phyloP scores from a whole-genome alignment of 1,140 invertebrate species.

The Drosophila nannoptera region DNA sequence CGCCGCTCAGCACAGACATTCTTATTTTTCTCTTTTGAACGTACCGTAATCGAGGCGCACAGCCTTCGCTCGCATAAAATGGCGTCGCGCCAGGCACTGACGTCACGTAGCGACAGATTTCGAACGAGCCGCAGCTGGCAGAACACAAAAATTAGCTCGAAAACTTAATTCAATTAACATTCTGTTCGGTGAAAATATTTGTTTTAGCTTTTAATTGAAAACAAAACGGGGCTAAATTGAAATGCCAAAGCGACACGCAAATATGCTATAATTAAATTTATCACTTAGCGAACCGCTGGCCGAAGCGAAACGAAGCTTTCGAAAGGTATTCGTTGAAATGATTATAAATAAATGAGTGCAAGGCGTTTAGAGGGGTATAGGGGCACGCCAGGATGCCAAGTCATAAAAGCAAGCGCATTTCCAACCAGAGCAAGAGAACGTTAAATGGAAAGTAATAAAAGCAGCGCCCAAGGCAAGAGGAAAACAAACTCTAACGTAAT shows the following conservation, averaged over 20 bases:
- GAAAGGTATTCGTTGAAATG: slow-evolving; percentile 26
- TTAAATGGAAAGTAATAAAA: slow-evolving; percentile 42
- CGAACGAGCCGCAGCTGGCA: neutral
- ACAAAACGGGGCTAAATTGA: slow-evolving; percentile 25
- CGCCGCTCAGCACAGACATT: slow-evolving; percentile 6
- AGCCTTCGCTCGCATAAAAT: slow-evolving; percentile 19
- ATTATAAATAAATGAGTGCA: slow-evolving; percentile 61
- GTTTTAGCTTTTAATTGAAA: slow-evolving; percentile 51
- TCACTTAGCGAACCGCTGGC: slow-evolving; percentile 21
- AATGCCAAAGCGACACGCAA: slow-evolving; percentile 60
- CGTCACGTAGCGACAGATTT: neutral
- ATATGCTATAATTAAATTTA: slow-evolving; percentile 65
- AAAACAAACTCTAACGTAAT: slow-evolving; percentile 21
- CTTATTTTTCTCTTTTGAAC: slow-evolving; percentile 25
- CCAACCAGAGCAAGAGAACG: slow-evolving; percentile 16
- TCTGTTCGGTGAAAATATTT: slow-evolving; percentile 2
- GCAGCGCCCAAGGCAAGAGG: slow-evolving; percentile 5
- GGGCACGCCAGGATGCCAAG: neutral
- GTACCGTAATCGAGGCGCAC: slow-evolving; percentile 14
- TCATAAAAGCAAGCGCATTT: slow-evolving; percentile 17
- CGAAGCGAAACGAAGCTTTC: slow-evolving; percentile 21
- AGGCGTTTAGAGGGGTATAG: neutral
- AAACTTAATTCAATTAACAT: slow-evolving; percentile 16
- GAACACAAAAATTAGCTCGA: neutral
- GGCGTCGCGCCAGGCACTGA: slow-evolving; percentile 19